Conservation (phyloP, 2,797 vertebrate species). For the Catamblyrhynchus diadema region DNA sequence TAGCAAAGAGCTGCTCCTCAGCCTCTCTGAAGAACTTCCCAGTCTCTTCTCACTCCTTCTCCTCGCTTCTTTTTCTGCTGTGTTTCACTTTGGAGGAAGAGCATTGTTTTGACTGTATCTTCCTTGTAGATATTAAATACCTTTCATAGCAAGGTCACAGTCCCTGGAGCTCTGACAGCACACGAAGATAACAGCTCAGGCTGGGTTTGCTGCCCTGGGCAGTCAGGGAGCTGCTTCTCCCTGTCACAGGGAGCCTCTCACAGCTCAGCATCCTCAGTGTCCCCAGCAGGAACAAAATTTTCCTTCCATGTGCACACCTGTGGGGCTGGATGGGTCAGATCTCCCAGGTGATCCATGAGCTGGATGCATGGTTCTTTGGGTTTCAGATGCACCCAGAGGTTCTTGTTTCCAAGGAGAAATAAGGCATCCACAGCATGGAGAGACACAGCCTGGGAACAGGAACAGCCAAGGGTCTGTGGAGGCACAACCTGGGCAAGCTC, state of each 20-base stretch:
- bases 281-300: not conserved
- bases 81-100: slow-evolving; percentile 7
- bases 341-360: not conserved
- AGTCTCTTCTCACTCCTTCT: not conserved
- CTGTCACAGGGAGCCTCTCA: not conserved
- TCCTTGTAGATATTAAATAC: slow-evolving; percentile 40
- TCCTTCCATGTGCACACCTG: not conserved
- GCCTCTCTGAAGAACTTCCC: not conserved
- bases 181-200: not conserved
- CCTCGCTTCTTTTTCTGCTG: not conserved
- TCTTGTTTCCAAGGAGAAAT: not conserved
- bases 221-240: not conserved
- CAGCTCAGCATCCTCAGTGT: not conserved
- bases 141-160: slow-evolving; percentile 46
- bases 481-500: not conserved
- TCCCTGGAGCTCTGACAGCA: not conserved
- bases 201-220: not conserved
- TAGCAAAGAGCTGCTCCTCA: not conserved
- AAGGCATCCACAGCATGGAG: not conserved
- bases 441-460: not conserved
- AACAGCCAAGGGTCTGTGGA: not conserved
- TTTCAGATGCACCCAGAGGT: not conserved
- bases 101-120: slow-evolving; percentile 46
- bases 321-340: accelerated
- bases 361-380: accelerated